Evolutionary conservation across 2,888 invertebrate species (phyloP).

Genomic region (Ophraella communa): DNA sequence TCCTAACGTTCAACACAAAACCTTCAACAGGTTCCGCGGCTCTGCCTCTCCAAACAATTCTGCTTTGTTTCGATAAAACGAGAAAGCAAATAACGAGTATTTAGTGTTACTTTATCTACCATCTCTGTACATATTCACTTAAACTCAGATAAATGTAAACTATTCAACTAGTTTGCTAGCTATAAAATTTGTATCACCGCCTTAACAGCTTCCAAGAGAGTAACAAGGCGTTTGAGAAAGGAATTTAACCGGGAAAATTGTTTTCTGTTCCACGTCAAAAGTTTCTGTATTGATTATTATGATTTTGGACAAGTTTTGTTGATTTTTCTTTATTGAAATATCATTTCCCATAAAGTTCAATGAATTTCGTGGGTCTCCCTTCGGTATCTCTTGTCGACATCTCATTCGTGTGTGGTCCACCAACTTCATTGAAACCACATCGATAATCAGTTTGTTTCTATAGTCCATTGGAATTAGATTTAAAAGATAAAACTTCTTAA

Average conservation of each 20-base stretch:
- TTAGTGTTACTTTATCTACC: slow-evolving; percentile 13
- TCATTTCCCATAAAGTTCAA: slow-evolving; percentile 8
- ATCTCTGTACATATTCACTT: slow-evolving; percentile 26
- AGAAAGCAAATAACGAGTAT: slow-evolving; percentile 11
- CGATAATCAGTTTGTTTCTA: background rate
- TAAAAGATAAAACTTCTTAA: background rate
- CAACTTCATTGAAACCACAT: slow-evolving; percentile 9
- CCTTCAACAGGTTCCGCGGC: slow-evolving; percentile 3
- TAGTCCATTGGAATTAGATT: background rate
- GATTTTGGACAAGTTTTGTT: background rate
- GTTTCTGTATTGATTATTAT: too few species aligned
- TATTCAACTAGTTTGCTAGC: slow-evolving; percentile 11
- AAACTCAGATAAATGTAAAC: slow-evolving; percentile 21
- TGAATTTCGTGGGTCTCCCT: background rate
- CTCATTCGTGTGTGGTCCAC: slow-evolving; percentile 14
- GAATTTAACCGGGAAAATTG: too few species aligned
- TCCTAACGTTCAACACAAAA: background rate
- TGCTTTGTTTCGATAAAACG: slow-evolving; percentile 15
- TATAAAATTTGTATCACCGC: slow-evolving; percentile 25
- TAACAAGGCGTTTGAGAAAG: background rate
- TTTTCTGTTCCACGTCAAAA: background rate
- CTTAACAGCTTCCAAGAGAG: slow-evolving; percentile 16
- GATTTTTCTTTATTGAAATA: background rate
- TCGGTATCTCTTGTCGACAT: background rate
- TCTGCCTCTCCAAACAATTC: slow-evolving; percentile 12